Evolutionary conservation across 2,797 vertebrate genomes (phyloP).

Genomic region (Sebastes baramenuke): DNA sequence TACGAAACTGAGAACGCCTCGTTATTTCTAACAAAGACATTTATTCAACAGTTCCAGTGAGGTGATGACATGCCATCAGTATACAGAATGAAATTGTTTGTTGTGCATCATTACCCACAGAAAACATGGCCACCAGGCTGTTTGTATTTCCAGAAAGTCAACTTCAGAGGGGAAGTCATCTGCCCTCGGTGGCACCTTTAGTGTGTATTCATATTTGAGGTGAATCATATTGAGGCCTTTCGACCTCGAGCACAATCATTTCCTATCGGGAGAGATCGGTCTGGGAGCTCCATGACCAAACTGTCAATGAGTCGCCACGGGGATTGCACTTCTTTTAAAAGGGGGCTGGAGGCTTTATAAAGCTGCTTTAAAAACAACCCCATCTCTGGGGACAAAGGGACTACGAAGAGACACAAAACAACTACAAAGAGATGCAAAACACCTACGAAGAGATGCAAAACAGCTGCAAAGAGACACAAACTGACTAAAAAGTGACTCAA

Average conservation of each 20-base stretch:
- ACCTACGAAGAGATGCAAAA: too few relatives aligned
- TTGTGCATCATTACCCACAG: slow-evolving; percentile 43
- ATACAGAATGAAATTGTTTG: slow-evolving; percentile 25
- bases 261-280: not conserved
- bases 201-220: not conserved
- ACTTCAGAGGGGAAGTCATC: not conserved
- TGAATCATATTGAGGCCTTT: slow-evolving; percentile 9
- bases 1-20: not conserved
- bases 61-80: slow-evolving; percentile 14
- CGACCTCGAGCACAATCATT: slow-evolving; percentile 8
- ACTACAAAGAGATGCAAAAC: too few relatives aligned
- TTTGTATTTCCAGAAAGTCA: slow-evolving; percentile 6
- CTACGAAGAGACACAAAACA: too few relatives aligned
- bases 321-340: not conserved
- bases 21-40: not conserved
- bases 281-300: not conserved
- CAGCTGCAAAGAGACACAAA: too few relatives aligned
- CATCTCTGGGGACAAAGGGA: not conserved
- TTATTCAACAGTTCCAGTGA: not conserved
- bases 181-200: not conserved
- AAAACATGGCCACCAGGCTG: slow-evolving; percentile 5
- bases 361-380: not conserved
- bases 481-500: too few relatives aligned
- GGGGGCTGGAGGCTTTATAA: not conserved
- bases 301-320: not conserved